Evolutionary conservation across 2,797 vertebrate genomes (phyloP), one percentile per base, ranked within the genome.

Genomic region (Zenarchopterus dispar): DNA sequence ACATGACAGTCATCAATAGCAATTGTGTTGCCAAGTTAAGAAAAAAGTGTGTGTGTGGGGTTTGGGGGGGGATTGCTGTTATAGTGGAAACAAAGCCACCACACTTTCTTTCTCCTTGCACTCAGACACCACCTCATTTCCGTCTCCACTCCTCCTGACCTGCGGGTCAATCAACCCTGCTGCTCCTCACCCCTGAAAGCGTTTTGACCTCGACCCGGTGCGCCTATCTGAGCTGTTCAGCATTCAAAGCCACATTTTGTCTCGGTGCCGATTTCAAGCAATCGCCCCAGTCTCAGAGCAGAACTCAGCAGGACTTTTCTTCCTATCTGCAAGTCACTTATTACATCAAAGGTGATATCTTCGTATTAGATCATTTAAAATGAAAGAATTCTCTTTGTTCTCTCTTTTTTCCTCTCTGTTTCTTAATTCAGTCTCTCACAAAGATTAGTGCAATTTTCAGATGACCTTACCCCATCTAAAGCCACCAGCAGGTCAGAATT

Each of bases 151-250:
- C 57, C 49, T 39, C 10, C 15, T 15, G n/a, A 66, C 73, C 77
- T 45, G 3, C 0, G 2, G 75, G 77, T 84, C 75, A 59, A 18
- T n/a, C 54, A 2, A 49, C 36, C 60, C 69, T n/a, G 55, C 80
- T 56, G 49, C 3, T 18, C 60, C 51, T 75, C 60, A 78, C 77
- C 75, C 78, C 71, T 63, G 67, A 11, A 77, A 84, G 58, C n/a
- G 19, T 53, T 59, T 84, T 84, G 75, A 84, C 84, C 77, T 54
- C 1, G 43, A 80, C 81, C 61, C 0, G 16, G 21, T 21, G 51
- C 55, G 19, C 11, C 1, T 21, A 53, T 1, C 51, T 18, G 57
- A 67, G 63, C 50, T 59, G 5, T 28, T 84, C 56, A 1, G 51
- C 66, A 81, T 84, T 78, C 75, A 60, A 31, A 45, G 15, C 65